A percentile compares a stretch with the other conserved stretches of the same genome.
Conservation (phyloP, 2,113 vertebrate genomes). For the Callaeas wilsoni region DNA sequence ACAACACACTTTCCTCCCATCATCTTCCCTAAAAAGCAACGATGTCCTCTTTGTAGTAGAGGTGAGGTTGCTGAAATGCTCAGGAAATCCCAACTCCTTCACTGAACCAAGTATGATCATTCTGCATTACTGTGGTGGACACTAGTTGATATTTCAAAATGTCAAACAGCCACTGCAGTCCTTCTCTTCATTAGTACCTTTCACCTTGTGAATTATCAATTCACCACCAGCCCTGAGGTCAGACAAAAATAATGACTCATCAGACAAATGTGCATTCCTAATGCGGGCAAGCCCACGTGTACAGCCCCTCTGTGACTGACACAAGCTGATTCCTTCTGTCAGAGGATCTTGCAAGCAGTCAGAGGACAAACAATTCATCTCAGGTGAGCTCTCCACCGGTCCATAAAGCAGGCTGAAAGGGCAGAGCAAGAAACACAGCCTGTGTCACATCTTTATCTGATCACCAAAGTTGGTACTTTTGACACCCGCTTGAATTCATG, state of each 20-base stretch:
- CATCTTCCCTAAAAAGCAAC: neutral
- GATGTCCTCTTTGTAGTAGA: neutral
- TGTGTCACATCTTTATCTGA: neutral
- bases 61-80: neutral
- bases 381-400: neutral
- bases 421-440: neutral
- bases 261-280: neutral
- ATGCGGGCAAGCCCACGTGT: rapidly evolving
- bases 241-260: neutral
- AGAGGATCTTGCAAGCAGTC: neutral
- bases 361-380: neutral
- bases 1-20: neutral
- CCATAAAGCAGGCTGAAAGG: neutral
- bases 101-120: rapidly evolving
- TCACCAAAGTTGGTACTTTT: neutral
- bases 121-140: neutral
- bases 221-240: neutral
- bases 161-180: neutral
- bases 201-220: neutral
- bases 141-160: neutral
- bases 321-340: neutral
- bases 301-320: neutral
- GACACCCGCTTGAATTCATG: neutral
- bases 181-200: neutral
- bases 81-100: neutral